phyloP scores from a whole-genome alignment of 2,888 invertebrate species.

The Trissolcus japonicus region DNA sequence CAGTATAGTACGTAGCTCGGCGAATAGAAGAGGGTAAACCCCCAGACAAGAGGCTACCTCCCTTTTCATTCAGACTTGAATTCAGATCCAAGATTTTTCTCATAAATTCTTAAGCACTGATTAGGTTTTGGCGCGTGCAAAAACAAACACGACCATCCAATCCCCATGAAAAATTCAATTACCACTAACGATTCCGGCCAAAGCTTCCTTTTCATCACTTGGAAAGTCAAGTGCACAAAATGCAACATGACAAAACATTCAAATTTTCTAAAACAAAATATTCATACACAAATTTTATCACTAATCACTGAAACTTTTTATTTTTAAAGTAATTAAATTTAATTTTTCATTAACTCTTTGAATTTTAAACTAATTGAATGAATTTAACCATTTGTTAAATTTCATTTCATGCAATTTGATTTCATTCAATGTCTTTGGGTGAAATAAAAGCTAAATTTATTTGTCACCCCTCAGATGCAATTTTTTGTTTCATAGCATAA shows the following conservation, averaged over 20 bases:
- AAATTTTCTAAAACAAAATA: too few species aligned
- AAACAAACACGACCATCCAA: not conserved
- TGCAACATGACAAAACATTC: not conserved
- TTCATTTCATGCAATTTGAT: too few species aligned
- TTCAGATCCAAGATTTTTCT: conserved; percentile 56
- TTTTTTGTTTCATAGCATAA: conserved; percentile 13
- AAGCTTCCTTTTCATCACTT: not conserved
- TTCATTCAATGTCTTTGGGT: too few species aligned
- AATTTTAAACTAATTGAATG: too few species aligned
- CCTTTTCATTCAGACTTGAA: conserved; percentile 64
- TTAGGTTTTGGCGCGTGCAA: conserved; percentile 14
- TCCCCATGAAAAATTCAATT: conserved; percentile 3
- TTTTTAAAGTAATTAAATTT: too few species aligned
- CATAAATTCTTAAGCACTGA: conserved; percentile 32
- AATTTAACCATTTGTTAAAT: too few species aligned
- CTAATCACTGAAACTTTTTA: too few species aligned
- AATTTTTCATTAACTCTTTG: too few species aligned
- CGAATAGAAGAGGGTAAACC: conserved; percentile 69
- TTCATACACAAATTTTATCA: too few species aligned
- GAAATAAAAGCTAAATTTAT: too few species aligned
- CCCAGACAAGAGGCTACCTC: conserved; percentile 71
- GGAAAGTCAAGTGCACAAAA: conserved; percentile 13
- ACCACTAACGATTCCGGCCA: not conserved
- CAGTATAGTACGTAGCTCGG: conserved; percentile 63
- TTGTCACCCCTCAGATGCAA: conserved; percentile 16